A percentile compares a stretch with the other conserved stretches of the same genome.
Conservation (phyloP, 2,888 invertebrate genomes). For the Watsonalla cultraria region DNA sequence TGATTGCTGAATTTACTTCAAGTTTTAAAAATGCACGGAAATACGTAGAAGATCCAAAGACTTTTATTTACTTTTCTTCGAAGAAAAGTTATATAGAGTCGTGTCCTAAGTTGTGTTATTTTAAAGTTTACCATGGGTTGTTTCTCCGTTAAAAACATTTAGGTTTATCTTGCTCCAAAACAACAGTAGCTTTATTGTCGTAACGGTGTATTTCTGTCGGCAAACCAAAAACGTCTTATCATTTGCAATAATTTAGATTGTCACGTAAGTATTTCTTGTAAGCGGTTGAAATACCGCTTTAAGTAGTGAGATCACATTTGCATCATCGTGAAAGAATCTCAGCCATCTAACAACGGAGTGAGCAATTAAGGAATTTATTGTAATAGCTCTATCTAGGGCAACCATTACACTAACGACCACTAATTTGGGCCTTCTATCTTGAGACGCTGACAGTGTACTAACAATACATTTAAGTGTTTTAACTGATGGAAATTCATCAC, state of each 20-base stretch:
- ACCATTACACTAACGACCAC: slow-evolving; percentile 63
- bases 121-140: not conserved
- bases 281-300: slow-evolving; percentile 41
- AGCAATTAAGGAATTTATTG: slow-evolving; percentile 74
- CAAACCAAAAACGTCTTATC: slow-evolving; percentile 3
- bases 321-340: slow-evolving; percentile 69
- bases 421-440: slow-evolving; percentile 48
- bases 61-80: not conserved
- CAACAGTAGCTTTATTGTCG: slow-evolving; percentile 2
- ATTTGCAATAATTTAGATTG: slow-evolving; percentile 2
- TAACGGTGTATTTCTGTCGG: not conserved
- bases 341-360: slow-evolving; percentile 40
- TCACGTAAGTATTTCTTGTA: slow-evolving; percentile 10
- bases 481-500: slow-evolving; percentile 2
- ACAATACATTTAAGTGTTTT: slow-evolving; percentile 12
- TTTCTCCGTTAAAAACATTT: not conserved
- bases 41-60: not conserved
- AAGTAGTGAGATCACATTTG: slow-evolving; percentile 62
- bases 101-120: not conserved
- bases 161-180: slow-evolving; percentile 1
- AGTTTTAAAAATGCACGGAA: not conserved
- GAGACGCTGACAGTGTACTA: slow-evolving; percentile 8
- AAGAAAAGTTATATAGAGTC: not conserved
- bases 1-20: not conserved
- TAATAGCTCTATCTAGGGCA: slow-evolving; percentile 62